A percentile compares a stretch with the other conserved stretches of the same genome.
Evolutionary conservation across 2,113 vertebrate genomes (phyloP).

Genomic region (Sakesphorus luctuosus): DNA sequence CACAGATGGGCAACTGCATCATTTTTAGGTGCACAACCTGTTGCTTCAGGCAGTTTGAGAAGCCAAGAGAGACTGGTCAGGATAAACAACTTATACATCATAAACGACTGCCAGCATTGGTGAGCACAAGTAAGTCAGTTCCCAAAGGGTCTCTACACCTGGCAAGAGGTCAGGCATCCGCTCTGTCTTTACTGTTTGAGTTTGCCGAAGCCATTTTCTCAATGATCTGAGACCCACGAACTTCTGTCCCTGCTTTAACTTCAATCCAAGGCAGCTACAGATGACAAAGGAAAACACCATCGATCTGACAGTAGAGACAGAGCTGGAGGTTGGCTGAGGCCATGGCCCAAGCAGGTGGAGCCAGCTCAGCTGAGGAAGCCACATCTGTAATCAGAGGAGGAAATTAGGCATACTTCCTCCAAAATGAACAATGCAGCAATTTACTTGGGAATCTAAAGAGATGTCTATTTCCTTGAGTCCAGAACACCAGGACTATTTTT

Average conservation of each 20-base stretch:
- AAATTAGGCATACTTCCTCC: not conserved
- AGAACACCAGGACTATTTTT: not conserved
- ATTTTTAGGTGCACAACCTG: not conserved
- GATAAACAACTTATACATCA: not conserved
- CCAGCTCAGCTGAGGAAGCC: not conserved
- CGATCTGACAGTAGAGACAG: not conserved
- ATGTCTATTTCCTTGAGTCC: not conserved
- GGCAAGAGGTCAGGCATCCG: not conserved
- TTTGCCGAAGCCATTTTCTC: not conserved
- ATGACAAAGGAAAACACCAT: not conserved
- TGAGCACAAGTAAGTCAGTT: not conserved
- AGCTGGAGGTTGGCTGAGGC: not conserved
- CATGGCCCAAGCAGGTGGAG: accelerated
- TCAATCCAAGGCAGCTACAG: not conserved
- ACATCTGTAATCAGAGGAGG: not conserved
- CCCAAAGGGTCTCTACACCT: not conserved
- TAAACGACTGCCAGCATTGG: not conserved
- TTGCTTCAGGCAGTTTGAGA: not conserved
- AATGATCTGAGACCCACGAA: not conserved
- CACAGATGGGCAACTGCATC: not conserved
- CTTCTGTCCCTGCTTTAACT: not conserved
- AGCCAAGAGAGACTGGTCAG: not conserved
- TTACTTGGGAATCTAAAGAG: not conserved
- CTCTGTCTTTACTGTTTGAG: not conserved
- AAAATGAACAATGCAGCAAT: not conserved